These are phyloP conservation scores for Melanotaenia parkinsoni DNA, from an alignment of 2,797 vertebrate species.

Conservation along the genomic window DNA sequence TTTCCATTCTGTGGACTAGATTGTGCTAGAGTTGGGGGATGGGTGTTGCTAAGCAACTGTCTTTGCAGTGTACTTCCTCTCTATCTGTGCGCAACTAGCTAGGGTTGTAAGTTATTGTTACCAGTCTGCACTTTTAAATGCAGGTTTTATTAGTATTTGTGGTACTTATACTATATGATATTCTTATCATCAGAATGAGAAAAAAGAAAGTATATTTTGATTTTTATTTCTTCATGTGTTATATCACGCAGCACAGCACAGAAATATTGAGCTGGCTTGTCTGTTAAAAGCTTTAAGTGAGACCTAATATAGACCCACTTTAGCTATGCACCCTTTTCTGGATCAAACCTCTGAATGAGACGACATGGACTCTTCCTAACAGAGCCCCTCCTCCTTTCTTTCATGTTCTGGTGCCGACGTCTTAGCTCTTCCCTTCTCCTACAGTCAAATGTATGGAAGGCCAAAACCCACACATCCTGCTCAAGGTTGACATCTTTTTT, in stretches of 20 bases:
- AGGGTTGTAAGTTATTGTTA: slow-evolving; percentile 41
- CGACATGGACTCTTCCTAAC: slow-evolving; percentile 57
- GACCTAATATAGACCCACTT: background rate
- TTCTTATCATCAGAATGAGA: background rate
- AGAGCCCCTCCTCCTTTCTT: slow-evolving; percentile 65
- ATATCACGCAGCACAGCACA: slow-evolving; percentile 4
- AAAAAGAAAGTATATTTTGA: background rate
- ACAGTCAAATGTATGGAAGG: slow-evolving; percentile 56
- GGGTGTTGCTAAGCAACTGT: slow-evolving; percentile 78
- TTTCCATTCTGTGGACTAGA: slow-evolving; percentile 78
- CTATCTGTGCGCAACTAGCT: slow-evolving; percentile 74
- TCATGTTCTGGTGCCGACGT: slow-evolving; percentile 53
- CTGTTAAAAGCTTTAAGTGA: slow-evolving; percentile 17
- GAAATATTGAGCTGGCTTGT: slow-evolving; percentile 4
- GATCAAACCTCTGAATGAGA: slow-evolving; percentile 39
- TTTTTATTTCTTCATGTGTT: background rate
- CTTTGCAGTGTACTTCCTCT: slow-evolving; percentile 63
- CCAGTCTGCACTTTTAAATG: slow-evolving; percentile 23
- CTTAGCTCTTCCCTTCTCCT: slow-evolving; percentile 44
- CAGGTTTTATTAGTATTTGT: slow-evolving; percentile 12
- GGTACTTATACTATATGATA: slow-evolving; percentile 1
- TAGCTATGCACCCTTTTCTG: slow-evolving; percentile 19
- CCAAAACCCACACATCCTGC: slow-evolving; percentile 53
- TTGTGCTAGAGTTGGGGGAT: slow-evolving; percentile 79
- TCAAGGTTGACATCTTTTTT: slow-evolving; percentile 43